Conservation (phyloP, 2,888 invertebrate species). For the Oxystoma pomonae region DNA sequence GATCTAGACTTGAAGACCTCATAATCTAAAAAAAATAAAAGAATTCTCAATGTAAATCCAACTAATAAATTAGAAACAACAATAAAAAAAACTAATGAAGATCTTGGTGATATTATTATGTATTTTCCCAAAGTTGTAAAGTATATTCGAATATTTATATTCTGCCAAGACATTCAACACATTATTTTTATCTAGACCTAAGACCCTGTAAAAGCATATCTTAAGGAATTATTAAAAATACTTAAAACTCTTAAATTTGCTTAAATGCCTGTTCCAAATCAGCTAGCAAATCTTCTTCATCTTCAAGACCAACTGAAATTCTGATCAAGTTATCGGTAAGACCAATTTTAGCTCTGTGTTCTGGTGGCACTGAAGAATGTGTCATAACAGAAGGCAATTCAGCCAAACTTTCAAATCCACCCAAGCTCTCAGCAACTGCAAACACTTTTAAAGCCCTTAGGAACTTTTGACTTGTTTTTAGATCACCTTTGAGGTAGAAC, state of each 20-base stretch:
- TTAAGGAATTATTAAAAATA: too few species aligned
- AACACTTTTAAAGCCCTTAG: constrained; percentile 75
- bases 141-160: too few species aligned
- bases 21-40: too few species aligned
- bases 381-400: constrained; percentile 96
- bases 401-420: constrained; percentile 91
- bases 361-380: constrained; percentile 83
- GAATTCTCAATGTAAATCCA: too few species aligned
- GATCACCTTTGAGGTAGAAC: constrained; percentile 77
- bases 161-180: too few species aligned
- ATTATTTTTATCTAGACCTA: too few species aligned
- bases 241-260: constrained; percentile 36
- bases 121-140: too few species aligned
- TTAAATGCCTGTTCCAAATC: constrained; percentile 82
- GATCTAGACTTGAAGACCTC: too few species aligned
- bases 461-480: constrained; percentile 69
- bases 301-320: constrained; percentile 88
- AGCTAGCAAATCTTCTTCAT: constrained; percentile 74
- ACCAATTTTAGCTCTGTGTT: constrained; percentile 66
- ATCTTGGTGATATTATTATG: too few species aligned
- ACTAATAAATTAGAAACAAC: too few species aligned
- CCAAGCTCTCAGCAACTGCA: constrained; percentile 88
- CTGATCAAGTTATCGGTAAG: constrained; percentile 83
- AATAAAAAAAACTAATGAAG: too few species aligned
- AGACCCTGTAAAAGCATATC: too few species aligned